Evolutionary conservation across 2,888 invertebrate species (phyloP).

Genomic region (Crocallis elinguaria): DNA sequence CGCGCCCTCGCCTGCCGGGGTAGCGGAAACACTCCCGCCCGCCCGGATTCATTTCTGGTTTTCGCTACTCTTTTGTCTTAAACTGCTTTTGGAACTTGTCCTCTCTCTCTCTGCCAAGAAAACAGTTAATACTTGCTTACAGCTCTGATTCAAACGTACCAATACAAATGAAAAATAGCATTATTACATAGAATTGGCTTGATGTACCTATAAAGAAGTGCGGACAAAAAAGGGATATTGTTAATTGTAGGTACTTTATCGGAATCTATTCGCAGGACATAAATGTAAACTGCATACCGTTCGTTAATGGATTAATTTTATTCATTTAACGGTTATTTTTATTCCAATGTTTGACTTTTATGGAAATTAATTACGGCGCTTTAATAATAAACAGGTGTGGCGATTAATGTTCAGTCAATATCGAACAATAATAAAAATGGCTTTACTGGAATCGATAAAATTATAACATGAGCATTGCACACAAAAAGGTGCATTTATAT

Average conservation of each 20-base stretch:
- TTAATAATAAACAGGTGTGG: slow-evolving; percentile 19
- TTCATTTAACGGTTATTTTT: slow-evolving; percentile 20
- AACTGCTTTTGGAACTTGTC: slow-evolving; percentile 77
- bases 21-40: slow-evolving; percentile 67
- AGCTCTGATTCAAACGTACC: slow-evolving; percentile 36
- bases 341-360: slow-evolving; percentile 19
- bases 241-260: slow-evolving; percentile 17
- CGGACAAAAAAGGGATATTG: not conserved
- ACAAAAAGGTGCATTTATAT: not conserved
- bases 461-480: not conserved
- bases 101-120: slow-evolving; percentile 57
- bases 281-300: slow-evolving; percentile 20
- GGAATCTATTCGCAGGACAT: slow-evolving; percentile 16
- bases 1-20: slow-evolving; percentile 61
- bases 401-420: slow-evolving; percentile 10
- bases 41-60: slow-evolving; percentile 81
- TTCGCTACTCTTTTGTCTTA: slow-evolving; percentile 82
- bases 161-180: slow-evolving; percentile 5
- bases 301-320: slow-evolving; percentile 22
- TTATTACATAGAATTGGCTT: not conserved
- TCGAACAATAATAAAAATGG: slow-evolving; percentile 27
- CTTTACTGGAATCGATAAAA: not conserved
- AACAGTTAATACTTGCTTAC: slow-evolving; percentile 49
- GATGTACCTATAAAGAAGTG: not conserved
- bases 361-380: slow-evolving; percentile 21